Evolutionary conservation across 2,113 vertebrate genomes (phyloP), one percentile per base, ranked within the genome.

Genomic region (Conger conger): DNA sequence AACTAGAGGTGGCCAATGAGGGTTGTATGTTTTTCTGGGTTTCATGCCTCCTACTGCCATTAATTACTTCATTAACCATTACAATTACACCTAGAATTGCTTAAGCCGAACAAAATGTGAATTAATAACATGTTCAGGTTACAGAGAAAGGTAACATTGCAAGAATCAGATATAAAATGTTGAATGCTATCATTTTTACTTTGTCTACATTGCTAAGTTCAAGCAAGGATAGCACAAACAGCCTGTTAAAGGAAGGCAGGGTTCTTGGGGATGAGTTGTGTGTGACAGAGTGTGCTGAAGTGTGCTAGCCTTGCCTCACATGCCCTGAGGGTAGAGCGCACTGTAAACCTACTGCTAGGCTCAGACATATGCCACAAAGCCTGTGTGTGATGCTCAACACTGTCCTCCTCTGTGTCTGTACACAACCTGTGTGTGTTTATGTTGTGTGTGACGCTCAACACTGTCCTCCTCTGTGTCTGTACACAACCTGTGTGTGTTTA

Each of bases 331-430:
- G 16, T 35, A 33, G 73, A 36, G 35, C 35, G 11, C 9, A 0
- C 4, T 76, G 73, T 76, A 33, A 36, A 15, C 36, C 15, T 76
- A 76, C 16, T 33, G 35, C 16, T 33, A 76, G 73, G 8, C 35
- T 33, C n/a, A 16, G 33, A 76, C n/a, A 76, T 76, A 63, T 27
- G 57, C 57, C 27, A 27, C 54, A 83, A 86, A 85, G 37, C n/a
- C n/a, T 83, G 68, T 40, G 60, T 81, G 76, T 73, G 57, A 9
- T 57, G 17, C 20, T 63, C 20, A 63, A 63, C 27, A 17, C 6
- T 27, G 13, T 11, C n/a, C 68, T 33, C 68, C n/a, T 68, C 60
- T 50, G 27, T 85, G 83, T 68, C 50, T 17, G 11, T 35, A 50
- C 81, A 76, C 81, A 82, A 27, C 4, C 36, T 79, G 80, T 84